Base-by-base conservation (phyloP, 2,113 vertebrate species). In the Colossoma macropomum region DNA sequence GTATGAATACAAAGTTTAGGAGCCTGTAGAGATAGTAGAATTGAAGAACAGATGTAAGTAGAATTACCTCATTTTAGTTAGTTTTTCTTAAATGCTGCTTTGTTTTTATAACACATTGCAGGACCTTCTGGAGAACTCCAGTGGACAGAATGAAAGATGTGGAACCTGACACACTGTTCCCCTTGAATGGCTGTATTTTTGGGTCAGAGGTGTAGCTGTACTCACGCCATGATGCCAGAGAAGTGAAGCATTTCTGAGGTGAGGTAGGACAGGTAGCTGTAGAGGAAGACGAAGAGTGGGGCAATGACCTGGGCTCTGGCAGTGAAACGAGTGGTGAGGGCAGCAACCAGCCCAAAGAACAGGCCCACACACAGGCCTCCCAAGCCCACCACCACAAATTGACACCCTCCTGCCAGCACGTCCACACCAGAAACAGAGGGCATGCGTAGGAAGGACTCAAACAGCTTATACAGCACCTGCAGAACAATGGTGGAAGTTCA, bases 201-300 rank as follows among this genome's bases (percentile, higher is more conserved):
- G 3, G 3, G 8, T 34, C 19, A 34, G 65, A 34, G 30, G 17
- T 21, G 2, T 32, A 38, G 19, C 30, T 38, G 19, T 32, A 97
- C 97, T 97, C 90, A 97, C 97, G 96, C 95, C 97, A 99, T 98
- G 95, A 99, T 99, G 79, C 97, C 97, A 0, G 97, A 99, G 68
- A 99, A 96, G 86, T 97, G 97, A 94, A 99, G 98, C 90, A 97
- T 92, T 92, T 99, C 97, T 0, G 97, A 96, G 0, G 97, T 98
- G 70, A 99, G 95, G 62, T 99, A 98, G 0, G 97, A 97, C 97
- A 99, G 98, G 94, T 97, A 99, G 93, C 97, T 99, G 95, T 98
- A 99, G 85, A 99, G 96, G 93, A 99, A 99, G 75, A 98, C 96
- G 84, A 99, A 98, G 79, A 99, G 96, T 0, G 97, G 97, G 92